Conservation (phyloP, 2,888 invertebrate genomes). For the Brenthis ino region DNA sequence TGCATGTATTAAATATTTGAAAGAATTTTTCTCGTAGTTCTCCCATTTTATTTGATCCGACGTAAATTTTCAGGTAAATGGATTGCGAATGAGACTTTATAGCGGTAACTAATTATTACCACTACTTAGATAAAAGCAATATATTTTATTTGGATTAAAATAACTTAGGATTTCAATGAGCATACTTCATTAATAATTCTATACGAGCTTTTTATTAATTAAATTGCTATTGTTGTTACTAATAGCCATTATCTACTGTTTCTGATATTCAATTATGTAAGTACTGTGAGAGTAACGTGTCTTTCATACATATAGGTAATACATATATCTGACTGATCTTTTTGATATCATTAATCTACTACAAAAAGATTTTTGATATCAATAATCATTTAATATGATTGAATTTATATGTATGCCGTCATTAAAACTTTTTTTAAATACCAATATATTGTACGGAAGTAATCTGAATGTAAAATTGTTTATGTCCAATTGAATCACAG, state of each 20-base stretch:
- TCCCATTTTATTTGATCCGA: conserved; percentile 1
- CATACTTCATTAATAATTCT: not conserved
- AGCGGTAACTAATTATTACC: not conserved
- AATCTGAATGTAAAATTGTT: not conserved
- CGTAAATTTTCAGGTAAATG: conserved; percentile 17
- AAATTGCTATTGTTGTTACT: no score
- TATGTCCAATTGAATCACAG: conserved; percentile 8
- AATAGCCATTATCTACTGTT: not conserved
- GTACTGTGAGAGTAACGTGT: conserved; percentile 1
- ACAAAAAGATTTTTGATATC: no score
- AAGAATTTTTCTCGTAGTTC: not conserved
- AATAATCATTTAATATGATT: no score
- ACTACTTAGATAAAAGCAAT: not conserved
- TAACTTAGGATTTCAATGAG: not conserved
- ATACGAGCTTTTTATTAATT: no score
- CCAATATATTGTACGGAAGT: not conserved
- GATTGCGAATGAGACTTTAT: conserved; percentile 1
- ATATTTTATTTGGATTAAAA: not conserved
- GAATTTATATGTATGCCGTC: no score
- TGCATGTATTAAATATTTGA: not conserved
- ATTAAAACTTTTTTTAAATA: no score
- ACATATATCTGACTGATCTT: no score
- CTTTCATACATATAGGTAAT: not conserved
- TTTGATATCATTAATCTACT: no score
- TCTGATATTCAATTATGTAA: conserved; percentile 5